A percentile compares a stretch with the other conserved stretches of the same genome.
phyloP scores from a whole-genome alignment of 2,113 vertebrate genomes.

The Elanoides forficatus region DNA sequence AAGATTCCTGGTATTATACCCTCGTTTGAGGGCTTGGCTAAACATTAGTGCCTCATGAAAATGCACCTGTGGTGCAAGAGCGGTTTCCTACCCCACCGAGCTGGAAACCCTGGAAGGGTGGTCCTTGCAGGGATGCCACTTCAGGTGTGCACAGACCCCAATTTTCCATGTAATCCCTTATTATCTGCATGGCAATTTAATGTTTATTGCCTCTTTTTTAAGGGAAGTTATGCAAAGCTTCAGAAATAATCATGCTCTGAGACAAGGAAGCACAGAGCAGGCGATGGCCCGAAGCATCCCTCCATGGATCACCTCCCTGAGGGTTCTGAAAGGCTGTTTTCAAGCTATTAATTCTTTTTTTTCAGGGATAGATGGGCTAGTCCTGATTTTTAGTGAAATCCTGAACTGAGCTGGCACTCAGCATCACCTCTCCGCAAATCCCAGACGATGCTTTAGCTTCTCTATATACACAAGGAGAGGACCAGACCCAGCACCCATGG shows the following conservation, averaged over 20 bases:
- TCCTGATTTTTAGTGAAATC: not conserved
- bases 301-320: accelerated
- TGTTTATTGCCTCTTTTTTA: not conserved
- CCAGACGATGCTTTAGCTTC: not conserved
- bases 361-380: not conserved
- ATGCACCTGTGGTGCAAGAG: accelerated
- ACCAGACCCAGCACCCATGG: accelerated
- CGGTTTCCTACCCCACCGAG: accelerated
- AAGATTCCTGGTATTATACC: too few species aligned
- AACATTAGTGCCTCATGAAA: not conserved
- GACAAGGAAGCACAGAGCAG: accelerated
- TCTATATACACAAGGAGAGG: accelerated
- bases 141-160: not conserved
- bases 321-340: not conserved
- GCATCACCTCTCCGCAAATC: not conserved
- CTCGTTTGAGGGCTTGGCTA: accelerated
- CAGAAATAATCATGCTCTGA: accelerated
- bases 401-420: not conserved
- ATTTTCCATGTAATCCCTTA: accelerated
- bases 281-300: accelerated
- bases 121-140: not conserved
- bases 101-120: not conserved
- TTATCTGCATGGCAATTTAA: accelerated
- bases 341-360: not conserved
- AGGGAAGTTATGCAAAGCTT: not conserved